Evolutionary conservation across 2,113 vertebrate genomes (phyloP).

Genomic region (Forbesichthys agassizii): DNA sequence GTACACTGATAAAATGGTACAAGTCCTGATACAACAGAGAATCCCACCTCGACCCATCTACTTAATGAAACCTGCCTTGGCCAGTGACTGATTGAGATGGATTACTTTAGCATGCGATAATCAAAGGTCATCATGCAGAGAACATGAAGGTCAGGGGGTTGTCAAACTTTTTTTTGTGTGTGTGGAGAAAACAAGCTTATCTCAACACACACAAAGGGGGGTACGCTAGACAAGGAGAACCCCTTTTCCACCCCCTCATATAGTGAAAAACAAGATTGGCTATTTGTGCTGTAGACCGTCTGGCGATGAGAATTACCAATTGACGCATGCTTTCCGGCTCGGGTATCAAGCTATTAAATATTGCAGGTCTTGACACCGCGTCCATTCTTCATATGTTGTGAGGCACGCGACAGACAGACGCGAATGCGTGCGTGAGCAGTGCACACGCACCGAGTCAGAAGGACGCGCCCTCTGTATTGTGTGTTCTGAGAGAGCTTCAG

Average conservation of each 20-base stretch:
- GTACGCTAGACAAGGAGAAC: no score
- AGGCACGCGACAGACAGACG: slow-evolving; percentile 12
- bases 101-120: slow-evolving; percentile 6
- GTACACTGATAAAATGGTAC: no score
- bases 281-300: slow-evolving; percentile 28
- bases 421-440: slow-evolving; percentile 7
- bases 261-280: slow-evolving; percentile 25
- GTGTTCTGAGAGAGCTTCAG: slow-evolving; percentile 36
- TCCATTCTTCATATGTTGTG: slow-evolving; percentile 26
- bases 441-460: slow-evolving; percentile 1
- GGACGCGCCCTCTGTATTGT: not conserved
- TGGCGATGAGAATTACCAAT: slow-evolving; percentile 37
- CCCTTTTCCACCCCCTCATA: slow-evolving; percentile 12
- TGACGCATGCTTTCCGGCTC: slow-evolving; percentile 51
- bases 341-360: slow-evolving; percentile 70
- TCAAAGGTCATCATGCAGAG: slow-evolving; percentile 8
- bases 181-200: not conserved
- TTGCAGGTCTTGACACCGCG: slow-evolving; percentile 40
- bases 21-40: no score
- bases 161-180: not conserved
- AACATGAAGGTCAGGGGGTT: slow-evolving; percentile 10
- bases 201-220: slow-evolving; percentile 2
- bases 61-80: not conserved
- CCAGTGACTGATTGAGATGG: not conserved
- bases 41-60: not conserved